phyloP scores from a whole-genome alignment of 2,888 invertebrate genomes.

The Scaptomyza polygonia region DNA sequence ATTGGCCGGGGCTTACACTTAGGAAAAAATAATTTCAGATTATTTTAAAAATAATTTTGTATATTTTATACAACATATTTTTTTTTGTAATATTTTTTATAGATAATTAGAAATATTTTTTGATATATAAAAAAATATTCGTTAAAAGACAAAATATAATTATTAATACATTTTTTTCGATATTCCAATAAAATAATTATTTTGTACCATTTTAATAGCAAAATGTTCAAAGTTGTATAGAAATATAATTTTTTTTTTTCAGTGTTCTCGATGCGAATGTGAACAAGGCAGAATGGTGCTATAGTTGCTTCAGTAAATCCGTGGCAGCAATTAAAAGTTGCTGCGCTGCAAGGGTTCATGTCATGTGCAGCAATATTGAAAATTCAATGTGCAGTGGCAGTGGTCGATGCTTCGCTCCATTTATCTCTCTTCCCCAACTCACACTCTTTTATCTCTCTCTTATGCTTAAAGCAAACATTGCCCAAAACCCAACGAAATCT shows the following conservation, averaged over 20 bases:
- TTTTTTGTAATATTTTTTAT: no score
- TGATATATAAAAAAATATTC: no score
- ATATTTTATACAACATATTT: no score
- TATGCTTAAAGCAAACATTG: slow-evolving; percentile 37
- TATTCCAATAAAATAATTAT: no score
- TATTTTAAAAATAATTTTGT: no score
- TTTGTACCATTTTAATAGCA: no score
- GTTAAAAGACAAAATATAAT: no score
- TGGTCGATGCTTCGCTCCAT: slow-evolving; percentile 20
- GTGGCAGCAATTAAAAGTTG: slow-evolving; percentile 73
- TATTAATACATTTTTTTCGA: no score
- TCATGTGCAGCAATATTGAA: slow-evolving; percentile 55
- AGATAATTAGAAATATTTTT: no score
- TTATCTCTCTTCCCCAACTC: not conserved
- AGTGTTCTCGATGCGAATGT: slow-evolving; percentile 1
- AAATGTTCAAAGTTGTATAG: no score
- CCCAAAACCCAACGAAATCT: slow-evolving; percentile 27
- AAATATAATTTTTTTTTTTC: not conserved
- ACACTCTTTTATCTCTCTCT: not conserved
- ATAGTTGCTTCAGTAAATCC: slow-evolving; percentile 44
- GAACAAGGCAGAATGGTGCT: slow-evolving; percentile 3
- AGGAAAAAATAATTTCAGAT: not conserved
- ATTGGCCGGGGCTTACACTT: slow-evolving; percentile 35
- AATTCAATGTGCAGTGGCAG: slow-evolving; percentile 39
- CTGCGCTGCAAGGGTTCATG: slow-evolving; percentile 42